These are phyloP conservation scores for Anguilla japonica DNA, from an alignment of 2,113 vertebrate species.

Conservation along the genomic window DNA sequence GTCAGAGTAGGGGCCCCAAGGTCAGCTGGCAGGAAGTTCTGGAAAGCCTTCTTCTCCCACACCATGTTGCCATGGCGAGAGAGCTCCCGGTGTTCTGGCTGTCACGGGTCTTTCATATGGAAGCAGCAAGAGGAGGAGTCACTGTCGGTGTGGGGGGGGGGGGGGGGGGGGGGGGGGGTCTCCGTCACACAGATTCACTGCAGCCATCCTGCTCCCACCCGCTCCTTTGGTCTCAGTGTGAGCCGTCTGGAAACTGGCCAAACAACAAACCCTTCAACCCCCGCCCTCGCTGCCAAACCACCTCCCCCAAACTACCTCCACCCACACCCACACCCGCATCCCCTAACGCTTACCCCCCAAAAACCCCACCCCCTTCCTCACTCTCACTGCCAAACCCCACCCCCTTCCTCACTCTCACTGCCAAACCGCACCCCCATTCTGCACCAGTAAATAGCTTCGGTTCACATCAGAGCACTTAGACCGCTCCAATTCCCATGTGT, in stretches of 20 bases:
- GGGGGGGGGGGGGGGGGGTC: constrained; percentile 7
- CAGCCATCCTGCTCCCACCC: not conserved
- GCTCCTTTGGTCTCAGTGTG: not conserved
- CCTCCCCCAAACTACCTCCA: not conserved
- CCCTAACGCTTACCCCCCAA: no score
- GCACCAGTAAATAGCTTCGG: no score
- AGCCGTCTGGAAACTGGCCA: constrained; percentile 15
- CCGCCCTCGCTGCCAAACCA: not conserved
- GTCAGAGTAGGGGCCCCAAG: not conserved
- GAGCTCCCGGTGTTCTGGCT: constrained; percentile 28
- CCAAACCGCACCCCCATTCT: no score
- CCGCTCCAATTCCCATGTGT: no score
- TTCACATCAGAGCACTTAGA: no score
- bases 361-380: no score
- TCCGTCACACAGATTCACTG: not conserved
- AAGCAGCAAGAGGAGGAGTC: constrained; percentile 20
- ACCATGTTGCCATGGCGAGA: constrained; percentile 31
- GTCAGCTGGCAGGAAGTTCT: constrained; percentile 39
- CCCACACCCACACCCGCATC: no score
- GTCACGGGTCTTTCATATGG: constrained; percentile 36
- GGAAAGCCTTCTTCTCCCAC: constrained; percentile 35
- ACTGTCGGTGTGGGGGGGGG: constrained; percentile 14
- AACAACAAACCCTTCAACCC: not conserved
- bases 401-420: no score
- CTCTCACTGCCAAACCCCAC: no score